Evolutionary conservation across 2,113 vertebrate genomes (phyloP), one percentile per base, ranked within the genome.

Genomic region (Callaeas wilsoni): DNA sequence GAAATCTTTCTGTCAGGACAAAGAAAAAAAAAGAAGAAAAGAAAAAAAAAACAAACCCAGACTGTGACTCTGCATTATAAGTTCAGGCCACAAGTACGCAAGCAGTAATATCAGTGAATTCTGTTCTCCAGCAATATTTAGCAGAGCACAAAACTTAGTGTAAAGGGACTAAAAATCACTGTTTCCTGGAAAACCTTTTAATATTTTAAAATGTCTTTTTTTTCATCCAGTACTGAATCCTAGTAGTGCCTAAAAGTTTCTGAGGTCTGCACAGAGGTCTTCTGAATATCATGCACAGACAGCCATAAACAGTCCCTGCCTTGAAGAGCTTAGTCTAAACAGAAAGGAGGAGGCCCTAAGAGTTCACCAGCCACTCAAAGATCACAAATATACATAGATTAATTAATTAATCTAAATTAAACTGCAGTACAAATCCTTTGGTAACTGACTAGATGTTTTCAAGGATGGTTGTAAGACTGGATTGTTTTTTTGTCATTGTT

Each of bases 1-100:
- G 98, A 96, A 99, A 99, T 73, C 98, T 98, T 95, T 98, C 99
- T 99, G 98, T 95, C 69, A 96, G 97, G 27, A 93, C 75, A 81
- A 86, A 95, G 33, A 52, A 62, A 75, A 70, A 63, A 47, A 7
- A 42, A 32, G 1, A 46, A 8, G 5, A 7, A 13, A 7, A n/a
- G 13, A 25, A 23, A 13, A 30, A 20, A 6, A 15, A 46, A 50
- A 62, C 11, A 89, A 93, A 93, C 78, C 90, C 95, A 96, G 20
- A 89, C 37, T 97, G 94, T 92, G 89, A 93, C 89, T 89, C 87
- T 93, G 86, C 59, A 44, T 55, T 85, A 1, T 13, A 90, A 8
- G 35, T 75, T 92, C 49, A 77, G 60, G 88, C 76, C 63, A 93
- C 15, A 63, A 84, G 53, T 49, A 93, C 90, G 70, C 70, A 97